Evolutionary conservation across 2,113 vertebrate genomes (phyloP), one percentile per base, ranked within the genome.

Genomic region (Nicator chloris): DNA sequence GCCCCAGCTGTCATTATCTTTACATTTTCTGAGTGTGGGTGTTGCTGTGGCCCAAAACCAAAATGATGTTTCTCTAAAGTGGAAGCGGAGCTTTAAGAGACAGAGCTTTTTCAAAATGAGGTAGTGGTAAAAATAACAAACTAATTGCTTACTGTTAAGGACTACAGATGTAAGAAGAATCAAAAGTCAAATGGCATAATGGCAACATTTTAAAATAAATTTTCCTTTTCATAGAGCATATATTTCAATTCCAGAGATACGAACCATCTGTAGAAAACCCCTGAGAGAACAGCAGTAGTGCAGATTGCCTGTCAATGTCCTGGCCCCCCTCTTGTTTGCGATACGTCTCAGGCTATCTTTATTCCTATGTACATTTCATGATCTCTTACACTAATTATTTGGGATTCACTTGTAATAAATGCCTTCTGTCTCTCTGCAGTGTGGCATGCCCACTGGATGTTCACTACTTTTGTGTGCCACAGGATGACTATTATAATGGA

Each of bases 331-430:
- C 93, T 93, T 97, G 87, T 95, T 98, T 96, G 87, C 94, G 97
- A 91, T 90, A 72, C 2, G 0, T 82, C 57, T 90, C 90, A 93
- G 92, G 54, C 85, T 93, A 76, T 86, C 42, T 92, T 94, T 92
- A 95, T 95, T 81, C 72, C 53, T 95, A 93, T 91, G 86, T 92
- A 94, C 85, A 87, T 97, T 97, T 97, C 95, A 79, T 94, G 94
- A 98, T 97, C 91, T 97, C 97, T 95, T 96, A 86, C 93, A 95
- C 94, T 98, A 98, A 98, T 98, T 98, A 98, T 98, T 95, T 98
- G 97, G 97, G 98, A 98, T 98, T 97, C 91, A 85, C 94, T 97
- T 97, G 84, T 98, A 98, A 98, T 97, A 98, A 98, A 98, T 98
- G 93, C 97, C 97, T 97, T 97, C 97, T 98, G 98, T 98, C 96